phyloP scores from a whole-genome alignment of 2,797 vertebrate genomes.

The Clarias pachynema region DNA sequence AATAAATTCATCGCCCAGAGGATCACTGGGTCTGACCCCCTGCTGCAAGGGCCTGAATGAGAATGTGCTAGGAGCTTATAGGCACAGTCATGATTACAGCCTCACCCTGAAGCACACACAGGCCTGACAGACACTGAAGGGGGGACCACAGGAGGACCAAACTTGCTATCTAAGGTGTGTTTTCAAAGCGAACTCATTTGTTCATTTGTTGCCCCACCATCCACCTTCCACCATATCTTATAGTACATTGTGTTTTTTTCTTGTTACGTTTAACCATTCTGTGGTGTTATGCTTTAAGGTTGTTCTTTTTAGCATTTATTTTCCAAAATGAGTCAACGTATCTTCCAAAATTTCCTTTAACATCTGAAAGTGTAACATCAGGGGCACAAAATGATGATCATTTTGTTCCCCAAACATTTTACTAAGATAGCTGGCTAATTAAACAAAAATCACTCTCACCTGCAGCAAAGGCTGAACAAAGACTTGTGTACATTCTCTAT shows the following conservation, averaged over 20 bases:
- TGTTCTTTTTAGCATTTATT: slow-evolving; percentile 80
- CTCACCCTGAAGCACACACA: slow-evolving; percentile 48
- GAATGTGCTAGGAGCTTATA: slow-evolving; percentile 53
- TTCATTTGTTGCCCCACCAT: slow-evolving; percentile 36
- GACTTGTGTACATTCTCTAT: slow-evolving; percentile 46
- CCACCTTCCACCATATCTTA: slow-evolving; percentile 9
- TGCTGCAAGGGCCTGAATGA: slow-evolving; percentile 63
- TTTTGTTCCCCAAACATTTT: slow-evolving; percentile 78
- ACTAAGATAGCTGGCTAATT: slow-evolving; percentile 79
- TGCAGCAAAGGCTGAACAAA: slow-evolving; percentile 68
- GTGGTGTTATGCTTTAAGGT: slow-evolving; percentile 61
- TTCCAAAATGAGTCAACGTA: slow-evolving; percentile 66
- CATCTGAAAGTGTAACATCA: slow-evolving; percentile 52
- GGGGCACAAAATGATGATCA: slow-evolving; percentile 65
- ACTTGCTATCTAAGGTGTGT: slow-evolving; percentile 42
- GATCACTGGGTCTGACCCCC: slow-evolving; percentile 61
- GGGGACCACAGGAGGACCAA: slow-evolving; percentile 25
- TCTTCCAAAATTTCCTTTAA: neutral
- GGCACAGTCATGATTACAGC: slow-evolving; percentile 50
- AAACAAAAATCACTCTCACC: slow-evolving; percentile 69
- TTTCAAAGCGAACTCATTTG: slow-evolving; percentile 46
- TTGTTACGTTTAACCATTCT: neutral
- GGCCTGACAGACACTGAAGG: slow-evolving; percentile 33
- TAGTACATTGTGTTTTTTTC: slow-evolving; percentile 38
- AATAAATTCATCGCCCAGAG: slow-evolving; percentile 75